A percentile compares a stretch with the other conserved stretches of the same genome.
Evolutionary conservation across 2,113 vertebrate genomes (phyloP).

Genomic region (Uropsilus gracilis): DNA sequence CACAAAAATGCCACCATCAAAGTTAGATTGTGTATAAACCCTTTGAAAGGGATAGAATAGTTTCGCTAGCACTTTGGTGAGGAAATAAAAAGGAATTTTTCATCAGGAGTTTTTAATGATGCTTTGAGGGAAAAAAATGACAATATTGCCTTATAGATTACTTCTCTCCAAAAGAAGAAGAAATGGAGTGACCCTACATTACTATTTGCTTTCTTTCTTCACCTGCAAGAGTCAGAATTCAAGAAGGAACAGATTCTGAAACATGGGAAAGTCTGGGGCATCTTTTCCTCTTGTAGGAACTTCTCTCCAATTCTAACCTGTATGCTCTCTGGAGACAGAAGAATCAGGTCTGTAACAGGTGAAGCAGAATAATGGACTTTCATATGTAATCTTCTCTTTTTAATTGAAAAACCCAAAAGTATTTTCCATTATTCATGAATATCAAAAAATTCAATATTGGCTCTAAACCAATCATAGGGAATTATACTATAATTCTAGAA

Average conservation of each 20-base stretch:
- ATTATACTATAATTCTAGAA: constrained; percentile 2
- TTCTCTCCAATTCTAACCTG: background rate
- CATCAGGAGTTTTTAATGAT: background rate
- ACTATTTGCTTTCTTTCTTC: background rate
- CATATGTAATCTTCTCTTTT: background rate
- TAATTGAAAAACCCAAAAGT: background rate
- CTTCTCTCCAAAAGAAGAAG: background rate
- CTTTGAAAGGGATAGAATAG: background rate
- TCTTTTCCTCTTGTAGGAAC: background rate
- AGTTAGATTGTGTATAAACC: background rate
- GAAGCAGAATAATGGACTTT: background rate
- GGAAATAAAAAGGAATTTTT: constrained; percentile 21
- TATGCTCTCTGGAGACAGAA: background rate
- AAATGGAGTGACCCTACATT: background rate
- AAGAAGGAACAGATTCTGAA: background rate
- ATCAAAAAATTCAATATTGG: background rate
- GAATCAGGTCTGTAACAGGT: background rate
- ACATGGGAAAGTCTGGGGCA: accelerated
- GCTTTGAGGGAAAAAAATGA: background rate
- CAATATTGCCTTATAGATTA: background rate
- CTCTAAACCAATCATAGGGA: background rate
- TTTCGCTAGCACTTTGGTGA: background rate
- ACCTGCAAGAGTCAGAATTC: background rate
- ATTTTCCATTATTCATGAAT: background rate
- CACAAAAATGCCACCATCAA: background rate